Evolutionary conservation across 2,888 invertebrate genomes (phyloP).

Genomic region (Cylloceria caligata): DNA sequence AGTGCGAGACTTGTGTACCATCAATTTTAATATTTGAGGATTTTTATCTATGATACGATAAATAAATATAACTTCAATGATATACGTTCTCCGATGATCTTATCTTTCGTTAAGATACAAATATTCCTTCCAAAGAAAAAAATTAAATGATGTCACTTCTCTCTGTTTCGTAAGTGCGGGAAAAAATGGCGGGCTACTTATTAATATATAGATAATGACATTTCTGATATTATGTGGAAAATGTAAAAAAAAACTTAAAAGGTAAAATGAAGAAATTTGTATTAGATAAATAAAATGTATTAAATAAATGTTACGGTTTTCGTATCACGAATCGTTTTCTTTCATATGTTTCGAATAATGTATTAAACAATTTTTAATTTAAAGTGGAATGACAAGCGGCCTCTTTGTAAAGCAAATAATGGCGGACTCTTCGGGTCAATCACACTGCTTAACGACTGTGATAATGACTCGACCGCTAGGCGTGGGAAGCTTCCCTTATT

Average conservation of each 20-base stretch:
- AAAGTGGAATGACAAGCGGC: slow-evolving; percentile 16
- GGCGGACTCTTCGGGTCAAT: slow-evolving; percentile 14
- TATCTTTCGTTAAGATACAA: slow-evolving; percentile 5
- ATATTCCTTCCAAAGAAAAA: not conserved
- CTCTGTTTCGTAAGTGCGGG: not conserved
- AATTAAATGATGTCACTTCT: not conserved
- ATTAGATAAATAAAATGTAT: not conserved
- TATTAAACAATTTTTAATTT: slow-evolving; percentile 13
- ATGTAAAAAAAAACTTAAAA: not conserved
- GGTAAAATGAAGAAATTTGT: not conserved
- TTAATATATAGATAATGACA: not conserved
- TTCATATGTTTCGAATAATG: not conserved
- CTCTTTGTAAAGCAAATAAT: slow-evolving; percentile 18
- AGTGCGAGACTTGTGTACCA: too few species aligned
- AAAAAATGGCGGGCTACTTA: not conserved
- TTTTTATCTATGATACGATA: slow-evolving; percentile 26
- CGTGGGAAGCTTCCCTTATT: slow-evolving; percentile 14
- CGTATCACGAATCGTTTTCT: not conserved
- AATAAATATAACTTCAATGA: not conserved
- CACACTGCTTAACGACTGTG: slow-evolving; percentile 16
- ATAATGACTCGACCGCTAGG: not conserved
- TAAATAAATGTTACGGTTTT: not conserved
- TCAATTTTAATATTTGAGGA: too few species aligned
- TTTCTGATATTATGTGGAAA: not conserved
- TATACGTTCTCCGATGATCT: slow-evolving; percentile 1